A percentile compares a stretch with the other conserved stretches of the same genome.
These are phyloP conservation scores for Mormoops blainvillei DNA, from an alignment of 2,113 vertebrate genomes.

Conservation along the genomic window DNA sequence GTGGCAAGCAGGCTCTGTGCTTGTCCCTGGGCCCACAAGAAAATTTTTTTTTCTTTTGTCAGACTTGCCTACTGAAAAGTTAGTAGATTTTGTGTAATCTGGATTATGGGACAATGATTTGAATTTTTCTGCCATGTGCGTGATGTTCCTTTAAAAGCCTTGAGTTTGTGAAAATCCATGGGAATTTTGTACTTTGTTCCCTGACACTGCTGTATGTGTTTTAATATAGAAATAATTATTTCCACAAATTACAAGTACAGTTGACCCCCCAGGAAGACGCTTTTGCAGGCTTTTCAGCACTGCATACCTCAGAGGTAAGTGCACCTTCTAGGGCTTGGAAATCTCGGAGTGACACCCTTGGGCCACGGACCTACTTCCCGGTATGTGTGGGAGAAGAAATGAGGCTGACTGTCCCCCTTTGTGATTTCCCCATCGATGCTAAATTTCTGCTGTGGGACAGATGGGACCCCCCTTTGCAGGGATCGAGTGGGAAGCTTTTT, in stretches of 20 bases:
- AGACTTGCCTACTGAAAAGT: too few species aligned
- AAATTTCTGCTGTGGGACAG: fast-evolving
- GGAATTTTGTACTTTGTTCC: background rate
- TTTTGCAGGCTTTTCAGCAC: background rate
- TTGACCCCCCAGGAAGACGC: background rate
- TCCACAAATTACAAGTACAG: background rate
- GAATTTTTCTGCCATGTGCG: fast-evolving
- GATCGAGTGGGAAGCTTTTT: background rate
- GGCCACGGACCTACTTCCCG: background rate
- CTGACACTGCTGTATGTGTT: background rate
- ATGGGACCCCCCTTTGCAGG: fast-evolving
- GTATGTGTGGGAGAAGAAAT: fast-evolving
- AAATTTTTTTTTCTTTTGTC: too few species aligned
- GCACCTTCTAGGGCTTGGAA: background rate
- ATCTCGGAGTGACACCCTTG: fast-evolving
- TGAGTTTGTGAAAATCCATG: background rate
- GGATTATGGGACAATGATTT: background rate
- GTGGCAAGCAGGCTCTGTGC: background rate
- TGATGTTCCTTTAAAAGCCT: background rate
- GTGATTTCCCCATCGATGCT: fast-evolving
- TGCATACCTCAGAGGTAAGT: fast-evolving
- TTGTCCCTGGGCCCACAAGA: background rate
- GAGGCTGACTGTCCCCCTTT: background rate
- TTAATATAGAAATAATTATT: background rate
- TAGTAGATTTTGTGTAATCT: background rate